Percentiles rank a stretch among this genome's conserved stretches.
These are phyloP conservation scores for Abscondita cerata DNA, from an alignment of 2,888 invertebrate species.

Conservation along the genomic window DNA sequence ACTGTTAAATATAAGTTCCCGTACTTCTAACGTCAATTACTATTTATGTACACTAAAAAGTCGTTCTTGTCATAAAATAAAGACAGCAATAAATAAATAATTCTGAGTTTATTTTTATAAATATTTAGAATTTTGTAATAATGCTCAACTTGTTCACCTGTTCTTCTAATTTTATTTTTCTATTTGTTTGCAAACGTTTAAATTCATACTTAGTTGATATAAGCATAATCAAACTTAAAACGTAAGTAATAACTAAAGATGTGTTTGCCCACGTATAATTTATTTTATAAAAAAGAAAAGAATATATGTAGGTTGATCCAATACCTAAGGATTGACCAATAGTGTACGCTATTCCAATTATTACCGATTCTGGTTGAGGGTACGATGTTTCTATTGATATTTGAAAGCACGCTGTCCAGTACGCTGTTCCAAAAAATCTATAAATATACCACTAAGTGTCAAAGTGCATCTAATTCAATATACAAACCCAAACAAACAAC, in stretches of 20 bases:
- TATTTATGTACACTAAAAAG: too few species aligned
- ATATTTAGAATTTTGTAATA: too few species aligned
- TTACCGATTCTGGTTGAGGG: slow-evolving; percentile 94
- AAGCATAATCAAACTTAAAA: too few species aligned
- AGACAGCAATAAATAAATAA: too few species aligned
- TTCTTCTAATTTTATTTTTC: too few species aligned
- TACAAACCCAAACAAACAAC: slow-evolving; percentile 49
- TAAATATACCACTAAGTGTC: background rate
- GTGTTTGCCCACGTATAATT: slow-evolving; percentile 41
- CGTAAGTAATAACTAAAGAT: slow-evolving; percentile 54
- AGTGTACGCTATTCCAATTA: slow-evolving; percentile 91
- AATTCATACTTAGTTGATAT: too few species aligned
- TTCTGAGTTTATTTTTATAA: too few species aligned
- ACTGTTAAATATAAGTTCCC: too few species aligned
- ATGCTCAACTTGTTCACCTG: too few species aligned
- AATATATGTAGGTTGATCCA: slow-evolving; percentile 41
- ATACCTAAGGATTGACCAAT: slow-evolving; percentile 55
- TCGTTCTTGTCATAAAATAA: too few species aligned
- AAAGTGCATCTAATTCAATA: too few species aligned
- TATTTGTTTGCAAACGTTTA: background rate
- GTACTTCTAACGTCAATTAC: too few species aligned
- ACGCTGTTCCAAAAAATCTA: slow-evolving; percentile 77
- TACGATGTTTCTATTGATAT: slow-evolving; percentile 95
- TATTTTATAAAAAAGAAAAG: slow-evolving; percentile 39
- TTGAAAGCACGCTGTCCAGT: slow-evolving; percentile 93